A percentile compares a stretch with the other conserved stretches of the same genome.
Conservation (phyloP, 2,113 vertebrate genomes). For the Nyctereutes procyonoides region DNA sequence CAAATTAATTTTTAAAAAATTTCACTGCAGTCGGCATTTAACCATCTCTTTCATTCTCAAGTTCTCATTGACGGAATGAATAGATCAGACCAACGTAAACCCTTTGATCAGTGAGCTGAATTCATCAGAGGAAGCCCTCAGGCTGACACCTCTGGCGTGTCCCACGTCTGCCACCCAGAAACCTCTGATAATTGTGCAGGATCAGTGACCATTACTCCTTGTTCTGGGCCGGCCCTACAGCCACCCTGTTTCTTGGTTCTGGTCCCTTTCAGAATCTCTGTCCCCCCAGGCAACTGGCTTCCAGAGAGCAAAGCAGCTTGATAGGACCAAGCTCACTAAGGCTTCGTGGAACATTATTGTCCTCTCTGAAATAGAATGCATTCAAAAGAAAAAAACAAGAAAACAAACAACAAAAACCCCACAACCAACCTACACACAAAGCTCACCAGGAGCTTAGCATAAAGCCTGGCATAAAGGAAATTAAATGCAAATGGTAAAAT, state of each 20-base stretch:
- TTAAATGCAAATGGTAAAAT: background rate
- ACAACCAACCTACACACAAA: background rate
- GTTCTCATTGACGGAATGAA: slow-evolving; percentile 34
- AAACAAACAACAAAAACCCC: background rate
- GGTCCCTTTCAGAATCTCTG: background rate
- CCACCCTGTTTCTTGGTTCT: background rate
- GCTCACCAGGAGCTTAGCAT: background rate
- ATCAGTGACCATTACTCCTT: background rate
- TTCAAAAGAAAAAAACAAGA: background rate
- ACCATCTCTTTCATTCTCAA: slow-evolving; percentile 50
- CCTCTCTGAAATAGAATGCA: background rate
- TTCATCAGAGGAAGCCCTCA: background rate
- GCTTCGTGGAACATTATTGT: background rate
- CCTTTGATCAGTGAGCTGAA: background rate
- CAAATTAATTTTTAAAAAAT: slow-evolving; percentile 75
- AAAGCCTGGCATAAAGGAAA: background rate
- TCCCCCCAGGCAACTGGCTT: background rate
- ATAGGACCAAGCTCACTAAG: background rate
- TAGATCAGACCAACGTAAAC: background rate
- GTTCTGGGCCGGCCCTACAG: background rate
- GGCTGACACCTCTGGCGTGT: background rate
- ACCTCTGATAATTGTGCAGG: background rate
- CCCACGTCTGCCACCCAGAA: background rate
- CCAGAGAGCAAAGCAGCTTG: background rate
- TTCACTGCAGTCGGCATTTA: slow-evolving; percentile 56